phyloP scores from a whole-genome alignment of 2,113 vertebrate genomes.

The Scophthalmus maximus region DNA sequence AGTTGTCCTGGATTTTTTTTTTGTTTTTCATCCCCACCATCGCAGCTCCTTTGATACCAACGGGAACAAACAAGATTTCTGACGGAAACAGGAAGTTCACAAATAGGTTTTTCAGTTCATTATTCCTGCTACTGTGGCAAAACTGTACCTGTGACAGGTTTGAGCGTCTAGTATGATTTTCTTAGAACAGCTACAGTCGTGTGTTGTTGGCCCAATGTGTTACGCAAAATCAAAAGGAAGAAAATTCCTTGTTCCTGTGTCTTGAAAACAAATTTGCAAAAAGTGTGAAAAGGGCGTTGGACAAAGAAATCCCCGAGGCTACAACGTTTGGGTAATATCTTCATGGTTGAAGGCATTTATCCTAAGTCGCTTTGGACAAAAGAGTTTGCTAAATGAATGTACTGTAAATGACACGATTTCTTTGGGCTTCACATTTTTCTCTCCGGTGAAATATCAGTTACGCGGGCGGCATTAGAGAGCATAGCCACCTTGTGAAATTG shows the following conservation, averaged over 20 bases:
- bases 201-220: background rate
- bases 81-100: slow-evolving; percentile 57
- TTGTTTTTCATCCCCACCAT: slow-evolving; percentile 33
- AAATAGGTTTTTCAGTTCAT: slow-evolving; percentile 47
- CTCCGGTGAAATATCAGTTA: slow-evolving; percentile 5
- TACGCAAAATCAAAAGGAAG: background rate
- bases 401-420: background rate
- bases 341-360: no score
- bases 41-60: slow-evolving; percentile 11
- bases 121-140: slow-evolving; percentile 13
- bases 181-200: background rate
- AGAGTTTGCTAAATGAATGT: no score
- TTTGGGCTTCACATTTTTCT: background rate
- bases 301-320: background rate
- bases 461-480: slow-evolving; percentile 1
- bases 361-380: no score
- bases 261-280: background rate
- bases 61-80: slow-evolving; percentile 61
- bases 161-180: background rate
- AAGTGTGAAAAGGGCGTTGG: background rate
- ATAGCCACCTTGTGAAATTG: slow-evolving; percentile 3
- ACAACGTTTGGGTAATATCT: no score
- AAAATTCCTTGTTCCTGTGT: background rate
- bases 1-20: slow-evolving; percentile 36
- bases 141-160: slow-evolving; percentile 3